Evolutionary conservation across 2,113 vertebrate genomes (phyloP), one percentile per base, ranked within the genome.

Genomic region (Grallaria varia): DNA sequence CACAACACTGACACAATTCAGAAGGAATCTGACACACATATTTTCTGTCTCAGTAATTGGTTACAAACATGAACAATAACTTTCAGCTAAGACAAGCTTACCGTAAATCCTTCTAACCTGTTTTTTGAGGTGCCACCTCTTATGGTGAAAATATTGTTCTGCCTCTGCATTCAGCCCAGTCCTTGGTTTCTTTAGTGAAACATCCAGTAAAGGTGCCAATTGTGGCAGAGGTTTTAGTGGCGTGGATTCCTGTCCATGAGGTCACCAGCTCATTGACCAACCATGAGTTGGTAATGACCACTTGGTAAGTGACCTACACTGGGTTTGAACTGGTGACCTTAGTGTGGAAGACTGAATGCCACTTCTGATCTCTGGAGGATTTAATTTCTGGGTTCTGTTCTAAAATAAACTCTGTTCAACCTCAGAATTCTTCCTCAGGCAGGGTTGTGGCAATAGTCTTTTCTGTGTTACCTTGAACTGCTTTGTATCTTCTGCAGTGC

Each of bases 321-420:
- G 72, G 30, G n/a, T 83, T 93, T 97, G 91, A 96, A 95, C 93
- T 59, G 45, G 45, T 96, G 91, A 95, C 93, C 96, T 95, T 86
- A 55, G 44, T 71, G 58, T 79, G 58, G 85, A 89, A 85, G 63
- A 64, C 10, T 85, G 58, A 83, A 91, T 83, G 45, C 66, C 42
- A 58, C 27, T 90, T 90, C 31, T 63, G 67, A 47, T 74, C 58
- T 79, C 59, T 45, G 42, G 45, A 90, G 84, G 49, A 40, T 85
- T 83, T 71, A 55, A 79, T 83, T 96, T 89, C 82, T 93, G 56
- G 0, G 18, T 81, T 95, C 96, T 73, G 42, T 87, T 83, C 82
- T 95, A 91, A 94, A 95, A 91, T 86, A 95, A 90, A 50, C 59
- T 56, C 47, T 73, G 14, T 49, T 80, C 45, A 87, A 56, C 58